Evolutionary conservation across 1,140 invertebrate genomes (phyloP).

Genomic region (Acyrthosiphon pisum): DNA sequence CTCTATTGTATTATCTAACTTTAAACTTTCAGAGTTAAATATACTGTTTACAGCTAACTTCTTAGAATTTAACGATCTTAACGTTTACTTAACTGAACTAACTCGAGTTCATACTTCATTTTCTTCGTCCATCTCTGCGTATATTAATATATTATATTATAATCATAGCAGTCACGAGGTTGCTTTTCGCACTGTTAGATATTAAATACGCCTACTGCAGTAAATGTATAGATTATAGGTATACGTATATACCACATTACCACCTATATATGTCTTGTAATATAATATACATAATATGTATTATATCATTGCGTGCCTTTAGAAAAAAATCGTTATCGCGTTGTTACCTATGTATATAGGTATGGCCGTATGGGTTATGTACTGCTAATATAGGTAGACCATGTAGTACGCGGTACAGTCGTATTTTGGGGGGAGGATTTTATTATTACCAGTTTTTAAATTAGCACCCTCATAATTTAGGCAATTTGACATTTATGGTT

Average conservation of each 20-base stretch:
- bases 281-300: neutral
- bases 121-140: neutral
- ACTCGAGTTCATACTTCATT: neutral
- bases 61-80: neutral
- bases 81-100: neutral
- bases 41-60: neutral
- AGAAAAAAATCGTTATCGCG: neutral
- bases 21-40: neutral
- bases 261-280: too few relatives aligned
- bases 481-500: neutral
- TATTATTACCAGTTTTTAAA: neutral
- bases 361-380: too few relatives aligned
- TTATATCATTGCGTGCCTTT: neutral
- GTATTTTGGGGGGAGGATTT: neutral
- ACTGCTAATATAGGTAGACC: too few relatives aligned
- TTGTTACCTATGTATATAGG: neutral
- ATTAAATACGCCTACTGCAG: too few relatives aligned
- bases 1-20: neutral
- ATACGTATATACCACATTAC: too few relatives aligned
- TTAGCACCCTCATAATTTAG: neutral
- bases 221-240: too few relatives aligned
- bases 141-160: too few relatives aligned
- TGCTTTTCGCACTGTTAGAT: too few relatives aligned
- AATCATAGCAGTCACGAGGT: too few relatives aligned
- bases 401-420: too few relatives aligned